Evolutionary conservation across 2,113 vertebrate genomes (phyloP).

Genomic region (Nycticebus coucang): DNA sequence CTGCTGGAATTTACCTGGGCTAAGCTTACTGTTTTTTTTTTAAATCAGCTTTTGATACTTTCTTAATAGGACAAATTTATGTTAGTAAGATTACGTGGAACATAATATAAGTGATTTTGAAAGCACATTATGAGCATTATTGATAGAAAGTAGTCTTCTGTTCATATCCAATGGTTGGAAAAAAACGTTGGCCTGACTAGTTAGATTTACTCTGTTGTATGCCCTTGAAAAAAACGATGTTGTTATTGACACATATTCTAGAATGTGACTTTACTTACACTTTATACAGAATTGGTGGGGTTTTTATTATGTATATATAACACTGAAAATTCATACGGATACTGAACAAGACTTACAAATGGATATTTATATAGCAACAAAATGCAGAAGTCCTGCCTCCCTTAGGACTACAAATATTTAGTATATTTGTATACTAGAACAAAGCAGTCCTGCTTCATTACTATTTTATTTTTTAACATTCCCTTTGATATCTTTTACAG

Average conservation of each 20-base stretch:
- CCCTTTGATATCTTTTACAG: not conserved
- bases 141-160: constrained; percentile 23
- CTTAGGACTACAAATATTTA: not conserved
- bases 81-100: constrained; percentile 6
- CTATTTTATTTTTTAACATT: constrained; percentile 27
- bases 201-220: not conserved
- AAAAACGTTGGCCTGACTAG: not conserved
- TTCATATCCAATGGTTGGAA: not conserved
- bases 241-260: not conserved
- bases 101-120: not conserved
- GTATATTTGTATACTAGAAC: constrained; percentile 10
- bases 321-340: not conserved
- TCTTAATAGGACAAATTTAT: not conserved
- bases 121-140: not conserved
- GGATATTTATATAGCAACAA: not conserved
- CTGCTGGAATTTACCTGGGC: not conserved
- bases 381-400: not conserved
- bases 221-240: constrained; percentile 24
- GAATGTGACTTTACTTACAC: not conserved
- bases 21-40: constrained; percentile 30
- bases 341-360: not conserved
- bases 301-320: not conserved
- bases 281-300: not conserved
- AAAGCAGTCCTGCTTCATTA: not conserved
- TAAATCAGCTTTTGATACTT: not conserved